Evolutionary conservation across 2,888 invertebrate genomes (phyloP).

Genomic region (Laspeyria flexula): DNA sequence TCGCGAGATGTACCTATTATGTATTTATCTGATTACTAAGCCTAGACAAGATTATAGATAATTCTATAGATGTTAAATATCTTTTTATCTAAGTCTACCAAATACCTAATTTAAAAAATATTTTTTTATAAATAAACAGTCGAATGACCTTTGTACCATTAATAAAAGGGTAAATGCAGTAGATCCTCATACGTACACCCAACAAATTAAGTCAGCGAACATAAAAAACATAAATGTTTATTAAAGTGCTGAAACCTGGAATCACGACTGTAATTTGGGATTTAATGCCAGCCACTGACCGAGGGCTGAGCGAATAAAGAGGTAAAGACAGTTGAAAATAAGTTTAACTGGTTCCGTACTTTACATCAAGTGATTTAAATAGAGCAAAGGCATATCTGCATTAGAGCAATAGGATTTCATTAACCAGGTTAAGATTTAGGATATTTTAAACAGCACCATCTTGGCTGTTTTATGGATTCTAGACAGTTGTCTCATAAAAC

Average conservation of each 20-base stretch:
- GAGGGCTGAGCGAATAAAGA: slow-evolving; percentile 26
- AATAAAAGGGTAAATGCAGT: slow-evolving; percentile 22
- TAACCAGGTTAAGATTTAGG: no score
- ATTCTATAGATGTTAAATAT: no score
- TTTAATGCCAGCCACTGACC: slow-evolving; percentile 44
- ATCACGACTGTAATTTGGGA: slow-evolving; percentile 47
- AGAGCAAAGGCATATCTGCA: neutral
- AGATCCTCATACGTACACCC: slow-evolving; percentile 39
- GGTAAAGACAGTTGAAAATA: slow-evolving; percentile 9
- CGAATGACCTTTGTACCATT: slow-evolving; percentile 26
- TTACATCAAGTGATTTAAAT: neutral
- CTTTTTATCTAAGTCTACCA: no score
- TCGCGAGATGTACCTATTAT: no score
- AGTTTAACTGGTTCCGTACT: slow-evolving; percentile 27
- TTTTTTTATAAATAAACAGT: slow-evolving; percentile 15
- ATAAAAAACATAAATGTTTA: slow-evolving; percentile 52
- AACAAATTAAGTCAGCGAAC: slow-evolving; percentile 43
- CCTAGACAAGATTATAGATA: no score
- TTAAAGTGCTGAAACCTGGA: slow-evolving; percentile 50
- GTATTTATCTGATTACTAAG: no score
- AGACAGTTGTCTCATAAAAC: no score
- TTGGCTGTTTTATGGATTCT: no score
- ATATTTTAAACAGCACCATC: no score
- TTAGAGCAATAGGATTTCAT: no score
- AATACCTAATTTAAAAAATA: no score